These are phyloP conservation scores for Chrysomallon squamiferum DNA, from an alignment of 1,140 invertebrate genomes.

Conservation along the genomic window DNA sequence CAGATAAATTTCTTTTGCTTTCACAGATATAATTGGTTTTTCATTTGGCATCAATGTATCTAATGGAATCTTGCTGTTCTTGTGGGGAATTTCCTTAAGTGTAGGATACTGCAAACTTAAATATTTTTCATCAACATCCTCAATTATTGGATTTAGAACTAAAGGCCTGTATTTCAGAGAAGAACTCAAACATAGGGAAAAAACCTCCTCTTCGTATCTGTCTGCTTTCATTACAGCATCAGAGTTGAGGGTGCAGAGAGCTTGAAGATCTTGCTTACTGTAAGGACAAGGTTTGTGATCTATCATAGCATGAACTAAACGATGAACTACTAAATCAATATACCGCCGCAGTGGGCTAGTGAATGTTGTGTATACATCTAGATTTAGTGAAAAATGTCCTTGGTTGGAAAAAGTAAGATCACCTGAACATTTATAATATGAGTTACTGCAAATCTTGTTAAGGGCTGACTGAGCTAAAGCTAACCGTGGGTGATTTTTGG, in stretches of 20 bases:
- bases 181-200: slow-evolving; percentile 24
- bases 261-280: slow-evolving; percentile 8
- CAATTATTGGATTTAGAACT: slow-evolving; percentile 29
- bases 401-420: slow-evolving; percentile 9
- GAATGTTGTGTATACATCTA: slow-evolving; percentile 89
- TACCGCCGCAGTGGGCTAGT: slow-evolving; percentile 92
- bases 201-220: slow-evolving; percentile 25
- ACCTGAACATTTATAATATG: slow-evolving; percentile 33
- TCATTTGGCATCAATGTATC: slow-evolving; percentile 19
- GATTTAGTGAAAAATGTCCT: slow-evolving; percentile 83
- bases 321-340: slow-evolving; percentile 90
- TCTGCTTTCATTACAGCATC: slow-evolving; percentile 6
- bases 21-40: slow-evolving; percentile 11
- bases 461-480: slow-evolving; percentile 36
- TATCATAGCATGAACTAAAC: slow-evolving; percentile 74
- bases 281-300: slow-evolving; percentile 49
- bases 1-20: slow-evolving; percentile 23
- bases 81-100: slow-evolving; percentile 14
- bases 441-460: slow-evolving; percentile 21
- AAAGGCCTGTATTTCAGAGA: slow-evolving; percentile 36
- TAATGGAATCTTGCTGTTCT: slow-evolving; percentile 18
- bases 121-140: slow-evolving; percentile 29
- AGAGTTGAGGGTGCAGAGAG: slow-evolving; percentile 27
- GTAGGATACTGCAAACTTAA: slow-evolving; percentile 33
- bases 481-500: slow-evolving; percentile 44